Evolutionary conservation across 2,888 invertebrate species (phyloP).

Genomic region (Euproctis similis): DNA sequence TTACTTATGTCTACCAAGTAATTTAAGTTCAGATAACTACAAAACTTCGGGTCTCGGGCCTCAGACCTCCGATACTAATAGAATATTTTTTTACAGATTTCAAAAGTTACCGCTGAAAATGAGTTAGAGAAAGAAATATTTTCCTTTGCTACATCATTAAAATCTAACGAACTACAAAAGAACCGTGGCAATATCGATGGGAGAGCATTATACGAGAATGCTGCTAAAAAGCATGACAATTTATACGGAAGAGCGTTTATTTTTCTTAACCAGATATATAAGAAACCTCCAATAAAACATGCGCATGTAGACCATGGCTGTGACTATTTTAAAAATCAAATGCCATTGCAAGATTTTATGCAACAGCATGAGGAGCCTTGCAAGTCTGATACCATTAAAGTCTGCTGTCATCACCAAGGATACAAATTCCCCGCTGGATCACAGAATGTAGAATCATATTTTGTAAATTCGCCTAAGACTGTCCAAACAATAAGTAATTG

Average conservation of each 20-base stretch:
- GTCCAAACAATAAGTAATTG: background rate
- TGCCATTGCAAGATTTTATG: slow-evolving; percentile 3
- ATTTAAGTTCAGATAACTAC: no score
- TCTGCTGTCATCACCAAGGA: slow-evolving; percentile 7
- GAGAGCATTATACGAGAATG: slow-evolving; percentile 35
- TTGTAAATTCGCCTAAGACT: slow-evolving; percentile 2
- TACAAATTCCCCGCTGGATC: slow-evolving; percentile 5
- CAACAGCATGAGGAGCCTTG: slow-evolving; percentile 5
- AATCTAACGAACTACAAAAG: slow-evolving; percentile 6
- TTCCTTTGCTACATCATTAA: no score
- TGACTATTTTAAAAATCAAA: slow-evolving; percentile 1
- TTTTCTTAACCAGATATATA: slow-evolving; percentile 42
- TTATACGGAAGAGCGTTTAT: slow-evolving; percentile 49
- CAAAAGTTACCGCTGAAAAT: background rate
- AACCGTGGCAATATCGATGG: slow-evolving; percentile 22
- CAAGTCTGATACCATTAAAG: slow-evolving; percentile 4
- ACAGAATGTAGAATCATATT: slow-evolving; percentile 9
- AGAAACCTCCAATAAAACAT: no score
- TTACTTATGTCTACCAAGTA: no score
- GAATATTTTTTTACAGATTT: slow-evolving; percentile 3
- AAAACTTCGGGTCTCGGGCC: no score
- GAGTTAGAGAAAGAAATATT: no score
- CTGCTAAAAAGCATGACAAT: slow-evolving; percentile 29
- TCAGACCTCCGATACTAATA: no score
- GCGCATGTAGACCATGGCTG: slow-evolving; percentile 2